These are phyloP conservation scores for Aldabrachelys gigantea DNA, from an alignment of 2,113 vertebrate genomes.

Conservation along the genomic window DNA sequence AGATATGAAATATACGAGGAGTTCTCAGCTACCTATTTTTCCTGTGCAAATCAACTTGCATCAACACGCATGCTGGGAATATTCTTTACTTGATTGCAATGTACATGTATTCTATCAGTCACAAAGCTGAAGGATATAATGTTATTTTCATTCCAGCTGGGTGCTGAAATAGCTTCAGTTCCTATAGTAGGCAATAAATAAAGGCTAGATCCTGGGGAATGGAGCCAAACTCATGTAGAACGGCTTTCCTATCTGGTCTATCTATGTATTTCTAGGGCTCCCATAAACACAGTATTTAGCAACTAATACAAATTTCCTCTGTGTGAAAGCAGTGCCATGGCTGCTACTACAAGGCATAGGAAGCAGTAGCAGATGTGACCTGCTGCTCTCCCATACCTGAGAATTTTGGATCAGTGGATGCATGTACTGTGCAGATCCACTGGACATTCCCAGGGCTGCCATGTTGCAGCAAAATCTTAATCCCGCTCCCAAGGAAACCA, in stretches of 20 bases:
- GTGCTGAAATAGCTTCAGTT: neutral
- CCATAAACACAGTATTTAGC: neutral
- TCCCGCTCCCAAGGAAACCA: neutral
- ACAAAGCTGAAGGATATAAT: neutral
- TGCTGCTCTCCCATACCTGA: neutral
- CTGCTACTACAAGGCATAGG: neutral
- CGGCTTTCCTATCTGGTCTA: neutral
- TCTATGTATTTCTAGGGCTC: neutral
- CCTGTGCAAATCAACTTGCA: neutral
- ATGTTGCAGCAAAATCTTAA: neutral
- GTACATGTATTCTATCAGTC: neutral
- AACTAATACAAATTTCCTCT: neutral
- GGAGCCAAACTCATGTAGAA: neutral
- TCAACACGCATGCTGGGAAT: neutral
- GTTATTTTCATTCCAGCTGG: neutral
- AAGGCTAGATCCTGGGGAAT: neutral
- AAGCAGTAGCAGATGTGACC: neutral
- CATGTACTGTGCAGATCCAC: neutral
- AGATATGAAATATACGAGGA: neutral
- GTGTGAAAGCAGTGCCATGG: neutral
- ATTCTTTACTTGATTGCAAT: neutral
- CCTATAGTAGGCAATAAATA: fast-evolving
- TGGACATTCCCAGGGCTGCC: neutral
- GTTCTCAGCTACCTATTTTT: neutral
- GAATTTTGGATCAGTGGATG: neutral